Evolutionary conservation across 2,113 vertebrate species (phyloP).

Genomic region (Tetraodon nigroviridis): DNA sequence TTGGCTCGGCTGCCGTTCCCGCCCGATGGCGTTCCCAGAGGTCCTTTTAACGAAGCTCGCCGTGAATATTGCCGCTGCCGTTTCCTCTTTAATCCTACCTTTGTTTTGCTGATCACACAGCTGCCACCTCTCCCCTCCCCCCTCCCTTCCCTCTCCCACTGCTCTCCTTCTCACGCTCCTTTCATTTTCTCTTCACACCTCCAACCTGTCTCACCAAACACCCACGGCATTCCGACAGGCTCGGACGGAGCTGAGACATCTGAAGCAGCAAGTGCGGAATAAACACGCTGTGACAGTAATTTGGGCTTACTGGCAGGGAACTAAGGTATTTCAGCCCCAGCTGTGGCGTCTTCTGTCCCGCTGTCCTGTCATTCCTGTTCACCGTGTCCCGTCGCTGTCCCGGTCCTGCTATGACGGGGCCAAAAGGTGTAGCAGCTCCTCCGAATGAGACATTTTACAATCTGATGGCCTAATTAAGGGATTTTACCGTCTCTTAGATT

Average conservation of each 20-base stretch:
- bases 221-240: conserved; percentile 75
- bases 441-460: conserved; percentile 2
- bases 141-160: too few species aligned
- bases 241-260: conserved; percentile 90
- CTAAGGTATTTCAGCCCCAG: conserved; percentile 85
- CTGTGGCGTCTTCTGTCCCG: conserved; percentile 49
- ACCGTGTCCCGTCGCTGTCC: conserved; percentile 16
- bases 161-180: conserved; percentile 23
- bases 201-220: conserved; percentile 63
- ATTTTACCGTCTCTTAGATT: background rate
- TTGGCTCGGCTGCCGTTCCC: conserved; percentile 5
- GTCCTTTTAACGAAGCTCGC: conserved; percentile 28
- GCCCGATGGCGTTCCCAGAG: background rate
- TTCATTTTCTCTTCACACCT: conserved; percentile 32
- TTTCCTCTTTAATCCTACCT: conserved; percentile 28
- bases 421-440: conserved; percentile 15
- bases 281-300: conserved; percentile 96
- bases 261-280: conserved; percentile 94
- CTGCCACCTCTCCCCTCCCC: conserved; percentile 18
- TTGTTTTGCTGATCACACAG: conserved; percentile 50
- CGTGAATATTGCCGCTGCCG: conserved; percentile 18
- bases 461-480: conserved; percentile 3
- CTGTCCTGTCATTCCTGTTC: conserved; percentile 38
- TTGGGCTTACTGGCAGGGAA: conserved; percentile 99
- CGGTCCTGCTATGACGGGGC: conserved; percentile 1